phyloP scores from a whole-genome alignment of 2,888 invertebrate species.

The Diogma glabrata region DNA sequence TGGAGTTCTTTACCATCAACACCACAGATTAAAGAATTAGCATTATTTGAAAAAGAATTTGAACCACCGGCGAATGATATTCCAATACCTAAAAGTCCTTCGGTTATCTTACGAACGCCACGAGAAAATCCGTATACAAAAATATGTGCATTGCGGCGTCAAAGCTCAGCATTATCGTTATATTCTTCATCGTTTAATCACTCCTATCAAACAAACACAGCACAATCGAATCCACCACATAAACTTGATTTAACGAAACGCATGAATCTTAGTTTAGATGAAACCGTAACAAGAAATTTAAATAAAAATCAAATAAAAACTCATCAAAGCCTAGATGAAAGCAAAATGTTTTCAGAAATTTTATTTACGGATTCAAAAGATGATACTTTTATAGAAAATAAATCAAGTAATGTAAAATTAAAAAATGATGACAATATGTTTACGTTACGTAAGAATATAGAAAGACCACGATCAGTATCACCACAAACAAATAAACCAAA shows the following conservation, averaged over 20 bases:
- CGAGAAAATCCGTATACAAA: constrained; percentile 81
- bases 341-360: constrained; percentile 31
- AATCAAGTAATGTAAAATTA: not conserved
- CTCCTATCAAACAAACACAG: constrained; percentile 20
- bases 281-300: constrained; percentile 39
- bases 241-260: constrained; percentile 47
- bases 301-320: constrained; percentile 42
- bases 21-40: constrained; percentile 52
- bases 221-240: constrained; percentile 20
- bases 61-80: constrained; percentile 40
- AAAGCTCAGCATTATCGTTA: constrained; percentile 69
- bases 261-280: constrained; percentile 66
- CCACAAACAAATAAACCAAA: not conserved
- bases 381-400: constrained; percentile 4
- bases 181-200: constrained; percentile 41
- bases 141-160: constrained; percentile 74
- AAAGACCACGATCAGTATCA: not conserved
- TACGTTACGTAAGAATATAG: too few relatives aligned
- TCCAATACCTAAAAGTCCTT: constrained; percentile 58
- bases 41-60: constrained; percentile 57
- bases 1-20: constrained; percentile 88
- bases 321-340: constrained; percentile 58
- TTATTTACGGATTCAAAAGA: not conserved
- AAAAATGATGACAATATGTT: not conserved
- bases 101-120: constrained; percentile 50